phyloP scores from a whole-genome alignment of 1,140 invertebrate species.

The Zaprionus camerounensis region DNA sequence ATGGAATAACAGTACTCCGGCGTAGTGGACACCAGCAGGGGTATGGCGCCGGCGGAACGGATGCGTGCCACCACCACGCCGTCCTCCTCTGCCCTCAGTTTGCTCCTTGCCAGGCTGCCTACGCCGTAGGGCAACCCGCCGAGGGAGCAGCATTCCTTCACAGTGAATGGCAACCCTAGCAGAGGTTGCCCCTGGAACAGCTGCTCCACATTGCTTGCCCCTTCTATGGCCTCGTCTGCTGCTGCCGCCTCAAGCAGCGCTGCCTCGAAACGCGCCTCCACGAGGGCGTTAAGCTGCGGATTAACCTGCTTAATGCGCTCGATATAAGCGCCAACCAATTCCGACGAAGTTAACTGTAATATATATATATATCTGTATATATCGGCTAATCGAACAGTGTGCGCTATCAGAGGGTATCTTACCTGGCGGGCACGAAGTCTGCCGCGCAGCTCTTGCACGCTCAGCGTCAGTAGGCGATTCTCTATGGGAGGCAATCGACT shows the following conservation, averaged over 20 bases:
- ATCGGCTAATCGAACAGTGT: neutral
- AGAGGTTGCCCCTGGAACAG: constrained; percentile 86
- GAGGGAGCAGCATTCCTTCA: constrained; percentile 90
- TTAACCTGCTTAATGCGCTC: constrained; percentile 89
- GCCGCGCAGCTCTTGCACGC: constrained; percentile 51
- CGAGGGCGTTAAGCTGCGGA: constrained; percentile 89
- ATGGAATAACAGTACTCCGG: constrained; percentile 91
- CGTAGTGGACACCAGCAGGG: constrained; percentile 91
- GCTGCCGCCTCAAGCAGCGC: constrained; percentile 88
- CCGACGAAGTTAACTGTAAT: constrained; percentile 86
- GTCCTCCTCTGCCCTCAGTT: constrained; percentile 86
- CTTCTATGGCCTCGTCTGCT: constrained; percentile 85
- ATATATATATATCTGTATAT: neutral
- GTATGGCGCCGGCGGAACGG: constrained; percentile 89
- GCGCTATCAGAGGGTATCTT: constrained; percentile 8
- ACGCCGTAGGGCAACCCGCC: constrained; percentile 88
- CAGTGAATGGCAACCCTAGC: constrained; percentile 90
- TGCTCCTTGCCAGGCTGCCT: constrained; percentile 86
- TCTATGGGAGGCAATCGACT: constrained; percentile 41
- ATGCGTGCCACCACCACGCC: constrained; percentile 87
- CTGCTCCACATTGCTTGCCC: constrained; percentile 58
- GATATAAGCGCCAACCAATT: constrained; percentile 88
- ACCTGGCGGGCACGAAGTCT: constrained; percentile 52
- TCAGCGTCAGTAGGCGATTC: constrained; percentile 50
- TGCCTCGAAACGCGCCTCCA: constrained; percentile 88